phyloP scores from a whole-genome alignment of 2,113 vertebrate genomes.

The Eptesicus fuscus region DNA sequence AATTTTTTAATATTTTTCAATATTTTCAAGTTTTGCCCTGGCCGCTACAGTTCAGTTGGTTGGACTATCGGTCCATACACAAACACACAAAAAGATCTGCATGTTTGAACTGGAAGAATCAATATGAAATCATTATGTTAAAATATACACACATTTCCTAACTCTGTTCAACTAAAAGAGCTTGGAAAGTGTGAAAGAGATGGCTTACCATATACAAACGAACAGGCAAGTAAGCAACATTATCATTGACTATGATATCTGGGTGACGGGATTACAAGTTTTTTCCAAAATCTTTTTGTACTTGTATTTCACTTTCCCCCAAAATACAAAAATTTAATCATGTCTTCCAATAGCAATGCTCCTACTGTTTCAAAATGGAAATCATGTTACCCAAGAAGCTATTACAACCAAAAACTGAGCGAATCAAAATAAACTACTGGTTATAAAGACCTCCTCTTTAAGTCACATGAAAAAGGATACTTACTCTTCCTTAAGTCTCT shows the following conservation, averaged over 20 bases:
- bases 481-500: conserved; percentile 92
- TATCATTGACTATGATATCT: background rate
- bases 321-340: background rate
- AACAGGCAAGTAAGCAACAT: background rate
- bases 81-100: too few species aligned
- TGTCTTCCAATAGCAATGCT: background rate
- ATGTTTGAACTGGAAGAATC: background rate
- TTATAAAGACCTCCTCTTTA: background rate
- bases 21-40: background rate
- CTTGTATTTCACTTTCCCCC: background rate
- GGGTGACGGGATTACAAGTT: background rate
- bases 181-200: background rate
- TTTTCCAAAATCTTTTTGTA: background rate
- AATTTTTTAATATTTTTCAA: background rate
- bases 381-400: background rate
- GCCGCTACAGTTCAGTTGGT: too few species aligned
- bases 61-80: background rate
- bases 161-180: background rate
- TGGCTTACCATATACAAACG: background rate
- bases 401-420: background rate
- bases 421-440: background rate
- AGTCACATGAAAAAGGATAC: conserved; percentile 64
- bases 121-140: background rate
- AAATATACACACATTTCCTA: background rate
- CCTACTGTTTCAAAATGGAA: background rate